Base-by-base conservation (phyloP, 2,113 vertebrate genomes). In the Geococcyx californianus region DNA sequence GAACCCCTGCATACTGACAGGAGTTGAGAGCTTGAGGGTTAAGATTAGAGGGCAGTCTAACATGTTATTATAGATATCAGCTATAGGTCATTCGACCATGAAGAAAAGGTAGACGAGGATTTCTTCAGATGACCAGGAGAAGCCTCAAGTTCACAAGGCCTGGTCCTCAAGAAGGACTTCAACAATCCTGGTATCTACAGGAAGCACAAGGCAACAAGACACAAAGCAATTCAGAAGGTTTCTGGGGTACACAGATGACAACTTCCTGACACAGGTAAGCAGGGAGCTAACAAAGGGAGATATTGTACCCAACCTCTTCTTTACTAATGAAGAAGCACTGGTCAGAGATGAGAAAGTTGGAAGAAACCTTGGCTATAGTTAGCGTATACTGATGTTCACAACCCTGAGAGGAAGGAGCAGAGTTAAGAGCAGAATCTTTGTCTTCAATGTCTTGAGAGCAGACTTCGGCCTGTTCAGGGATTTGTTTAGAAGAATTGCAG, bases 61-160 rank as follows among this genome's bases (percentile, higher is more conserved):
- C 1, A 3, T 1, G 3, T 49, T 26, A 2, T 5, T 56, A 17
- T 33, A 17, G 5, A 3, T 63, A 24, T 49, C 19, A 69, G 14
- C 49, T 74, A 36, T 10, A 70, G 24, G 47, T 0, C 0, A 62
- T 56, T 13, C 44, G n/a, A 56, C 6, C 26, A 11, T 0, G 0
- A 78, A 34, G 13, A 67, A 23, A 7, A 67, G 8, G 26, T 21
- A 34, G n/a, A 70, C 45, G 15, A 82, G 10, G 5, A 16, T 9
- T 74, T 59, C 42, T 76, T 73, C 26, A 63, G 20, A 59, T 33
- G 34, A 45, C 24, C 13, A 58, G 13, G 13, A 54, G 24, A 59
- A 36, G 16, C 9, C 14, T 68, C 5, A 13, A 23, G 29, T 47
- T 55, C 47, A 36, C 33, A 68, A 49, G 31, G 11, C 9, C 17